Evolutionary conservation across 2,888 invertebrate genomes (phyloP).

Genomic region (Carterocephalus palaemon): DNA sequence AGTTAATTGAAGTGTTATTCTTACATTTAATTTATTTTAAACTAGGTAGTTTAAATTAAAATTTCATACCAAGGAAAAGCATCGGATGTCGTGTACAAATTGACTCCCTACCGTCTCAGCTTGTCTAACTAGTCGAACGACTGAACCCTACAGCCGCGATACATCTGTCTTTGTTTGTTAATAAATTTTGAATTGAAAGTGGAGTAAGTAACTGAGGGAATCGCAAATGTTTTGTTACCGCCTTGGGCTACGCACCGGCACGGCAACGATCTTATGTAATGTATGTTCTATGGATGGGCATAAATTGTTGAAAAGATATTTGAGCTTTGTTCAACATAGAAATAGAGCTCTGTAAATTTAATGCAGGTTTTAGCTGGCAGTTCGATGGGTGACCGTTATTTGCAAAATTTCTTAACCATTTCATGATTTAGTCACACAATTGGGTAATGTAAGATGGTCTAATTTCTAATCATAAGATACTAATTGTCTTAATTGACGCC

Average conservation of each 20-base stretch:
- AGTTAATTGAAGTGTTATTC: no score
- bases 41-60: no score
- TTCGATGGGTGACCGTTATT: no score
- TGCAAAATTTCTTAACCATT: no score
- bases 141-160: slow-evolving; percentile 38
- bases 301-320: slow-evolving; percentile 16
- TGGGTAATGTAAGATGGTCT: no score
- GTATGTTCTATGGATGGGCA: slow-evolving; percentile 17
- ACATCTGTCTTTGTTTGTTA: slow-evolving; percentile 36
- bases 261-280: slow-evolving; percentile 10
- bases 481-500: no score
- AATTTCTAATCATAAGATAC: no score
- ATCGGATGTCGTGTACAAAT: background rate
- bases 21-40: no score
- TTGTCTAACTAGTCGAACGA: slow-evolving; percentile 60
- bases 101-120: background rate
- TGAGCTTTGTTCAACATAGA: background rate
- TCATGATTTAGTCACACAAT: no score
- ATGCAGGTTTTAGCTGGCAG: no score
- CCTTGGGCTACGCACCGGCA: slow-evolving; percentile 18
- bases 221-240: slow-evolving; percentile 20
- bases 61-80: no score
- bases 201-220: slow-evolving; percentile 22
- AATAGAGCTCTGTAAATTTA: no score
- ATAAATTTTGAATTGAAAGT: slow-evolving; percentile 37